Evolutionary conservation across 2,113 vertebrate genomes (phyloP), one percentile per base, ranked within the genome.

Genomic region (Ranitomeya imitator): DNA sequence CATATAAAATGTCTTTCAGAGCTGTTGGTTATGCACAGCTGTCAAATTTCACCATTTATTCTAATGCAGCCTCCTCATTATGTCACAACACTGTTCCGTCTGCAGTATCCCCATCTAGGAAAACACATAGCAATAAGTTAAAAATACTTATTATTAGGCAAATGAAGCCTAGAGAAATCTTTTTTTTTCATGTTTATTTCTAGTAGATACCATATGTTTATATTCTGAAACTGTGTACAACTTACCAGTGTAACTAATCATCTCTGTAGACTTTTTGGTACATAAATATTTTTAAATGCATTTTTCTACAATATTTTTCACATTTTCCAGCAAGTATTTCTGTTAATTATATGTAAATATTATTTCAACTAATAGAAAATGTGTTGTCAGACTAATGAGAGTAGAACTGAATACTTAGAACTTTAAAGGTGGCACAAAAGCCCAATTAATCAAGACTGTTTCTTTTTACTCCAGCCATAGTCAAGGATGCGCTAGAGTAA

Each of bases 21-120:
- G 45, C 37, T 76, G 9, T 45, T 21, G 45, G 37, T 52, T 76
- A 21, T 76, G 45, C 73, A 51, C 7, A 19, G 73, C 73, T 76
- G 73, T 76, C 73, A 76, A 45, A 10, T 45, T 12, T 52, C 9
- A 21, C 37, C 6, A 2, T 18, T 21, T 76, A 52, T 76, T 21
- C 37, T 76, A 9, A 76, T 52, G 73, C 73, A 19, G 73, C 45
- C 12, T 76, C 18, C 73, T 76, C 73, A 76, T 76, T 76, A 76
- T 76, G 18, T 76, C 18, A 52, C 71, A 74, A 14, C 31, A 18
- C 73, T 45, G 31, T 76, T 6, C 73, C 51, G 73, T 37, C 45
- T 4, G 73, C 19, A 76, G 73, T 76, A 21, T 76, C 71, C 71
- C 71, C 31, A 19, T 74, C 45, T 16, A 37, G 31, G 73, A 18